phyloP scores from a whole-genome alignment of 2,797 vertebrate genomes.

The Poeciliopsis infans region DNA sequence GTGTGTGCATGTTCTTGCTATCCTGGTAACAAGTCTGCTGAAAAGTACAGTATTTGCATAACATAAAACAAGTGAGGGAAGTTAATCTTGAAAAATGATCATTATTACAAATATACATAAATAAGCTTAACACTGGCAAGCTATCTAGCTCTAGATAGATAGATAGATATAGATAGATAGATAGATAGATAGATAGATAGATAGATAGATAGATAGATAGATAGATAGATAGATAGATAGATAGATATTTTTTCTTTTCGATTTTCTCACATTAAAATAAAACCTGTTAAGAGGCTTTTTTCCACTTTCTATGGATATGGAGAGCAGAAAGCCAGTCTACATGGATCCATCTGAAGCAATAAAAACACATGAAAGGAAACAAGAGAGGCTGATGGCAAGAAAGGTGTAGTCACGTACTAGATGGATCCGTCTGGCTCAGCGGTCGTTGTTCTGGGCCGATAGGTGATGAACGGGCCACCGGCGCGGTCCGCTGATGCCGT shows the following conservation, averaged over 20 bases:
- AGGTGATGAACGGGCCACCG: conserved; percentile 32
- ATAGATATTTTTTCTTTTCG: too few relatives aligned
- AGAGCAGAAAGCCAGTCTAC: conserved; percentile 19
- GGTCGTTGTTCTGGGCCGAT: conserved; percentile 25
- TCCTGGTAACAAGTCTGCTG: conserved; percentile 57
- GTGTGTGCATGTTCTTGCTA: conserved; percentile 27
- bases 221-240: too few relatives aligned
- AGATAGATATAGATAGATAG: too few relatives aligned
- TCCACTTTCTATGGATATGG: conserved; percentile 29
- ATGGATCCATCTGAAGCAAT: conserved; percentile 19
- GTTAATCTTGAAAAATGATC: neutral
- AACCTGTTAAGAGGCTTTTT: neutral
- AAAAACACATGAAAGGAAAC: conserved; percentile 25
- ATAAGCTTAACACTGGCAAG: too few relatives aligned
- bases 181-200: too few relatives aligned
- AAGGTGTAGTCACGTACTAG: neutral
- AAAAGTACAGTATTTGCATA: conserved; percentile 23
- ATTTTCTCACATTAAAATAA: neutral
- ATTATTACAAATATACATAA: neutral
- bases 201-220: too few relatives aligned
- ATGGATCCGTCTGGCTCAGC: conserved; percentile 11
- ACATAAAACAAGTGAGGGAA: neutral
- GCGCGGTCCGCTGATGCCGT: conserved; percentile 39
- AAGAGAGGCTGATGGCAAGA: neutral
- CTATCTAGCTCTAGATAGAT: too few relatives aligned